Evolutionary conservation across 2,888 invertebrate genomes (phyloP).

Genomic region (Hypomecis atomaria): DNA sequence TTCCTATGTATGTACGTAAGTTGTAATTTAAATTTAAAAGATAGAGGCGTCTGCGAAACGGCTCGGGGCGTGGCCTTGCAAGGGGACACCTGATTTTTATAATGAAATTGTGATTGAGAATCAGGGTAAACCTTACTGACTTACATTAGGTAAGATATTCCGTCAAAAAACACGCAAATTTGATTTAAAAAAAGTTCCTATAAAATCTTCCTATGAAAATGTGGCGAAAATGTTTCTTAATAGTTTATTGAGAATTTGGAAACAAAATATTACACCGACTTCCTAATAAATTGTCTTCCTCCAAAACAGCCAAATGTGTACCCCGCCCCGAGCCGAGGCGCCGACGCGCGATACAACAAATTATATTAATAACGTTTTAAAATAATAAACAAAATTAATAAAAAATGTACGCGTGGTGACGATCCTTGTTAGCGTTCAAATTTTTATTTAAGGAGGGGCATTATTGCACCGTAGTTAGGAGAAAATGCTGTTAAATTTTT

Average conservation of each 20-base stretch:
- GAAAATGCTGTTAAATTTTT: slow-evolving; percentile 66
- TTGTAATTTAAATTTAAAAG: slow-evolving; percentile 79
- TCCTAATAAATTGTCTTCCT: slow-evolving; percentile 75
- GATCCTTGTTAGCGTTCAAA: slow-evolving; percentile 56
- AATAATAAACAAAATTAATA: slow-evolving; percentile 81
- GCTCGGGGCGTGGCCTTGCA: slow-evolving; percentile 55
- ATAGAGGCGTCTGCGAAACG: slow-evolving; percentile 72
- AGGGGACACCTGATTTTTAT: slow-evolving; percentile 65
- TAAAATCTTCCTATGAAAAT: slow-evolving; percentile 48
- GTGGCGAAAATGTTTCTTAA: slow-evolving; percentile 33
- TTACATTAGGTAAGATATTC: slow-evolving; percentile 39
- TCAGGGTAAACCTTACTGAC: slow-evolving; percentile 73
- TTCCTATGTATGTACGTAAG: slow-evolving; percentile 85
- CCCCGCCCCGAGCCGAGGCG: slow-evolving; percentile 60
- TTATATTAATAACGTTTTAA: slow-evolving; percentile 84
- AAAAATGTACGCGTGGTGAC: slow-evolving; percentile 78
- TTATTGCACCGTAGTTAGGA: slow-evolving; percentile 63
- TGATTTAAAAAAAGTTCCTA: slow-evolving; percentile 55
- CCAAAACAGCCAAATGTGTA: slow-evolving; percentile 60
- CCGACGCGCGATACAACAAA: slow-evolving; percentile 79
- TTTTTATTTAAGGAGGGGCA: slow-evolving; percentile 62
- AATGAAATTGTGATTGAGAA: slow-evolving; percentile 68
- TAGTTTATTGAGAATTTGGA: slow-evolving; percentile 38
- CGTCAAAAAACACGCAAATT: slow-evolving; percentile 33
- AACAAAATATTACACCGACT: slow-evolving; percentile 54